phyloP scores from a whole-genome alignment of 2,113 vertebrate genomes.

The Phrynosoma platyrhinos region DNA sequence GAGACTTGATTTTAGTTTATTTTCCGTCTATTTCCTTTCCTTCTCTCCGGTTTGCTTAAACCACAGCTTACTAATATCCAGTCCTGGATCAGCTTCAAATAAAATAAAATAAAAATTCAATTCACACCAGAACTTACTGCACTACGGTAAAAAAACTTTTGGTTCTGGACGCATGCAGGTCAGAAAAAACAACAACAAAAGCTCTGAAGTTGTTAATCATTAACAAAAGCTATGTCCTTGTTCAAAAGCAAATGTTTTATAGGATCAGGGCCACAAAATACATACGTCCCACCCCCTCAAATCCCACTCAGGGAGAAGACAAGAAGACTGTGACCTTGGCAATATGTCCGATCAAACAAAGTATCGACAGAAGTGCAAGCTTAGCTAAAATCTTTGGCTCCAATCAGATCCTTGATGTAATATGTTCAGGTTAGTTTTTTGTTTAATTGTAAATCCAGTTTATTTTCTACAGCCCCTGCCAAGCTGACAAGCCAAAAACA shows the following conservation, averaged over 20 bases:
- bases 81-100: slow-evolving; percentile 8
- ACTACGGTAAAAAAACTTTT: not conserved
- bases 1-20: slow-evolving; percentile 17
- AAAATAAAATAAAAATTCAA: slow-evolving; percentile 22
- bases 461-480: slow-evolving; percentile 55
- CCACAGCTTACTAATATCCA: slow-evolving; percentile 2
- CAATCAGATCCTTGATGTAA: slow-evolving; percentile 51
- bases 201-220: not conserved
- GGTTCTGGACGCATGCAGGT: not conserved
- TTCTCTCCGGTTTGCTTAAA: not conserved
- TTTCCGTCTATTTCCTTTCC: slow-evolving; percentile 23
- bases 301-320: not conserved
- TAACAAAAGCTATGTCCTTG: not conserved
- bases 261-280: not conserved
- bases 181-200: not conserved
- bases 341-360: slow-evolving; percentile 32
- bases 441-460: slow-evolving; percentile 57
- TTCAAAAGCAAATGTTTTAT: not conserved
- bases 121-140: slow-evolving; percentile 10
- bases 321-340: slow-evolving; percentile 9
- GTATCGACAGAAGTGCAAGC: slow-evolving; percentile 49
- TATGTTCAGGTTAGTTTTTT: not conserved
- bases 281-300: not conserved
- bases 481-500: slow-evolving; percentile 49
- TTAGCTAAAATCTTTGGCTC: slow-evolving; percentile 60